Evolutionary conservation across 2,888 invertebrate genomes (phyloP).

Genomic region (Drosophila quinaria): DNA sequence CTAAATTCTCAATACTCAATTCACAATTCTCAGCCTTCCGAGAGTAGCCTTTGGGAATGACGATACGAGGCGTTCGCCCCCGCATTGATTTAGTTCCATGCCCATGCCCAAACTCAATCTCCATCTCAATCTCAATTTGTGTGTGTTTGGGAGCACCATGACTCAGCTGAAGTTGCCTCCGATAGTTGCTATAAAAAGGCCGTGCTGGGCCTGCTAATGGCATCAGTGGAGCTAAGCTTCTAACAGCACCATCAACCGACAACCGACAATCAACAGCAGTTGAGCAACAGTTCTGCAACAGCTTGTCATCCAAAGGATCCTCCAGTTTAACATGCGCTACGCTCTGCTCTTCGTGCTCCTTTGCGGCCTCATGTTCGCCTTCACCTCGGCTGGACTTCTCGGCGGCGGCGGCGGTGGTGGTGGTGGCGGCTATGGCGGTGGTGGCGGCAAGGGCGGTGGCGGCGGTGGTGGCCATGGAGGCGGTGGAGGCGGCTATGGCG

Average conservation of each 20-base stretch:
- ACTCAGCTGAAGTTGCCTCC: conserved; percentile 59
- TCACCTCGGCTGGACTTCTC: conserved; percentile 64
- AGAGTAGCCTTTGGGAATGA: conserved; percentile 47
- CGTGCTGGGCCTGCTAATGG: conserved; percentile 34
- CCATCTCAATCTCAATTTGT: conserved; percentile 15
- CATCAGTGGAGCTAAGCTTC: conserved; percentile 73
- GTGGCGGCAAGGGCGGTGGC: conserved; percentile 40
- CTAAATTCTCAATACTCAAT: conserved; percentile 55
- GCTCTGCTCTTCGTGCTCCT: conserved; percentile 61
- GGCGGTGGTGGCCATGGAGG: conserved; percentile 43
- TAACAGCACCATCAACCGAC: conserved; percentile 41
- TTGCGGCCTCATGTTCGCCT: conserved; percentile 61
- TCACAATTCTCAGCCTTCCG: conserved; percentile 65
- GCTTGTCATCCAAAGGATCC: conserved; percentile 20
- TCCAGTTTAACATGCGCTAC: conserved; percentile 65
- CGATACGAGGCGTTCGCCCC: conserved; percentile 16
- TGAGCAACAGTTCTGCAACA: conserved; percentile 10
- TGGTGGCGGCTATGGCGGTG: conserved; percentile 48
- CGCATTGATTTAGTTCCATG: conserved; percentile 29
- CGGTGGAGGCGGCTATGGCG: conserved; percentile 48
- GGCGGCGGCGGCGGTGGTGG: conserved; percentile 64
- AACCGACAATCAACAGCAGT: conserved; percentile 3
- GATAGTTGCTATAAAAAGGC: conserved; percentile 67
- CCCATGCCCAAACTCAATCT: conserved; percentile 17
- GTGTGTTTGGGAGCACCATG: conserved; percentile 51